Conservation (phyloP, 2,888 invertebrate genomes). For the Cheilosia vulpina region DNA sequence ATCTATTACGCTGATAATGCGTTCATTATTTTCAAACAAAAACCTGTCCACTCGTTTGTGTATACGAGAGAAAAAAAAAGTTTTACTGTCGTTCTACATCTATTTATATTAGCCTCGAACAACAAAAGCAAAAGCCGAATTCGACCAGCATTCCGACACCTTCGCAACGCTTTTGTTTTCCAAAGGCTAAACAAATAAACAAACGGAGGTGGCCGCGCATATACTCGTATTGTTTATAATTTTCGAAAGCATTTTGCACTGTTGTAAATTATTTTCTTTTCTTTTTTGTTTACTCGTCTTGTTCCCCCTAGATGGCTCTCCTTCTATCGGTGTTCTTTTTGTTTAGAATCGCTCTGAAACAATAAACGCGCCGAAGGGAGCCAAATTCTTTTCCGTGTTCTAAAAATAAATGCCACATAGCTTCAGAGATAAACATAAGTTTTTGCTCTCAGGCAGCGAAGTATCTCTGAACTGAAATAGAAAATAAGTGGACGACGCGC, state of each 20-base stretch:
- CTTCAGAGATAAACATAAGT: conserved; percentile 52
- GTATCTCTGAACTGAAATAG: conserved; percentile 54
- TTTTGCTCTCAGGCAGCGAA: conserved; percentile 32
- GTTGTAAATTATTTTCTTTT: conserved; percentile 21
- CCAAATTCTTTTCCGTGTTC: conserved; percentile 65
- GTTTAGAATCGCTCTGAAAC: conserved; percentile 38
- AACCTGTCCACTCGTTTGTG: conserved; percentile 24
- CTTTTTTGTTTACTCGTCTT: neutral
- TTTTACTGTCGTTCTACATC: conserved; percentile 10
- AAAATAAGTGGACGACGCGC: conserved; percentile 56
- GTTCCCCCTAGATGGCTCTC: neutral
- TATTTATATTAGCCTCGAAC: conserved; percentile 42
- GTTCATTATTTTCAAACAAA: conserved; percentile 7
- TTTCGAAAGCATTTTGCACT: conserved; percentile 33
- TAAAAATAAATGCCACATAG: conserved; percentile 45
- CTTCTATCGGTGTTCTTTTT: conserved; percentile 1
- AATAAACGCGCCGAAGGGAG: conserved; percentile 48
- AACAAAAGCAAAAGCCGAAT: conserved; percentile 18
- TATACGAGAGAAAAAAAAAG: neutral
- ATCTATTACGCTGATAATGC: conserved; percentile 1
- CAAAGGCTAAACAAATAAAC: conserved; percentile 51
- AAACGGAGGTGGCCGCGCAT: conserved; percentile 14
- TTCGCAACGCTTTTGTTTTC: conserved; percentile 45
- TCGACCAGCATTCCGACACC: conserved; percentile 65
- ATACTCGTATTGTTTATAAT: conserved; percentile 49